These are phyloP conservation scores for Sphyrna mokarran DNA, from an alignment of 2,113 vertebrate species.

Conservation along the genomic window DNA sequence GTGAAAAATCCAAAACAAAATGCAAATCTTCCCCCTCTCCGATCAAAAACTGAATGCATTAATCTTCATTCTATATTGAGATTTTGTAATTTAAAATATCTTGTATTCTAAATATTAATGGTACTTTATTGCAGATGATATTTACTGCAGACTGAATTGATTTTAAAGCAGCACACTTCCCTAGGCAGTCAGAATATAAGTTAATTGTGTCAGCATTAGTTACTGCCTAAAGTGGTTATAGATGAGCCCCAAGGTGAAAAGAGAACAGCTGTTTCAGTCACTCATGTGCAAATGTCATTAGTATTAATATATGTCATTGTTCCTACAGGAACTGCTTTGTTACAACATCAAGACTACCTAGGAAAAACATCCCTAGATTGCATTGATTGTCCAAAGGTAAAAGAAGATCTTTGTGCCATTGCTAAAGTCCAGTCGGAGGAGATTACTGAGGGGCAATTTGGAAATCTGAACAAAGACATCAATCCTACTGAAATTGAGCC, in stretches of 20 bases:
- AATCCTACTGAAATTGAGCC: slow-evolving; percentile 54
- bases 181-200: slow-evolving; percentile 42
- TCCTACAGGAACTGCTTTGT: slow-evolving; percentile 69
- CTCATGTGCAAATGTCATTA: slow-evolving; percentile 38
- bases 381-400: slow-evolving; percentile 51
- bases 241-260: slow-evolving; percentile 43
- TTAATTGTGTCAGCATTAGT: slow-evolving; percentile 49
- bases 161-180: slow-evolving; percentile 35
- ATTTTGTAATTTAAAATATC: background rate
- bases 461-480: slow-evolving; percentile 47
- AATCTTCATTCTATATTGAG: background rate
- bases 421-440: slow-evolving; percentile 51
- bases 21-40: no score
- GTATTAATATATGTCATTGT: slow-evolving; percentile 47
- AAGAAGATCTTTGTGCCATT: slow-evolving; percentile 64
- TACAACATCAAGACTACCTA: slow-evolving; percentile 60
- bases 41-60: background rate
- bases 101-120: background rate
- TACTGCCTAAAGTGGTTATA: slow-evolving; percentile 48
- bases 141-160: background rate
- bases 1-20: no score
- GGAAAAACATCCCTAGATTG: slow-evolving; percentile 68
- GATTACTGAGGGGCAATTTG: slow-evolving; percentile 49
- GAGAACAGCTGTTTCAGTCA: slow-evolving; percentile 45
- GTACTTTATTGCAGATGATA: background rate